Base-by-base conservation (phyloP, 1,140 invertebrate genomes). In the Drosophila athabasca region DNA sequence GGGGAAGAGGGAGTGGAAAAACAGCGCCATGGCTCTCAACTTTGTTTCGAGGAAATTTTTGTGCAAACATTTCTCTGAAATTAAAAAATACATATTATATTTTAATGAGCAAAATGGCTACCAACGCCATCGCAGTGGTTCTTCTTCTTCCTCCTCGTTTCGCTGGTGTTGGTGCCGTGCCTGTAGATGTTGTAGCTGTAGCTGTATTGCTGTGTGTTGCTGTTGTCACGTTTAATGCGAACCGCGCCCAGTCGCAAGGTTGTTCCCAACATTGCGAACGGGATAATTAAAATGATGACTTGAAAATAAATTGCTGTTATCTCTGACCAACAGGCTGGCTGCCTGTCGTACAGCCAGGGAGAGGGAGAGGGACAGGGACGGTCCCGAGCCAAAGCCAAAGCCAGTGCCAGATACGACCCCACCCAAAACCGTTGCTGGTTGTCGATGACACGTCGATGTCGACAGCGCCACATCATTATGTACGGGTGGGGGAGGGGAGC, bases 71-170 rank as follows among this genome's bases (percentile, higher is more conserved):
- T 91, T 91, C 90, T 84, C 74, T 82, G 85, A 91, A 91, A 91
- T 91, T 91, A 91, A 91, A 88, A 91, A 91, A 90, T 91, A 90
- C 82, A 91, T 91, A 91, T 91, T 91, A 91, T 91, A 91, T 91
- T 90, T 91, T 91, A 91, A 91, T 91, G 90, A 91, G 90, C 85
- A 91, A 91, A 90, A 90, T 88, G 84, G 84, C 79, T 71, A 79
- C 68, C 79, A 19, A 39, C 45, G 35, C 35, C 35, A 39, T 39
- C 35, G 35, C 35, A 39, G 35, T 39, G 9, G 31, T 35, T 35
- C 31, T 11, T 35, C 9, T 35, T 35, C 31, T 11, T 35, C 9
- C 31, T 35, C 31, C 9, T 35, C 31, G 11, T 0, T 35, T 45
- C 29, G 26, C 48, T 22, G 41, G 31, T 17, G 50, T 31, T 52